phyloP scores from a whole-genome alignment of 2,113 vertebrate species.

The Cromileptes altivelis region DNA sequence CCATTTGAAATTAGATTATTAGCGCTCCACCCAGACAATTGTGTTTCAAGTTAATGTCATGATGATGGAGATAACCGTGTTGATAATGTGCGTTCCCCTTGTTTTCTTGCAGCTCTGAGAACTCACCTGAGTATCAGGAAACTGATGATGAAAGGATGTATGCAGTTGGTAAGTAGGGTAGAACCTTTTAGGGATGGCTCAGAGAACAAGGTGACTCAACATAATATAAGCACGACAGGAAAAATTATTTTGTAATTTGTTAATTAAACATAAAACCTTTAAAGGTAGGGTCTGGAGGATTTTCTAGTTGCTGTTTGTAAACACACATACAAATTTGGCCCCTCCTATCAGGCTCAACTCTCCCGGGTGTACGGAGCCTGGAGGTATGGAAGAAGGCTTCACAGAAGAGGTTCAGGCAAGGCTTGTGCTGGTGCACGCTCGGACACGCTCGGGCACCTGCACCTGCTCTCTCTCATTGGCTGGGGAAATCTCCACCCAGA shows the following conservation, averaged over 20 bases:
- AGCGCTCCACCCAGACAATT: neutral
- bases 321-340: too few relatives aligned
- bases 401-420: too few relatives aligned
- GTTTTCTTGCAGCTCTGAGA: constrained; percentile 25
- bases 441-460: too few relatives aligned
- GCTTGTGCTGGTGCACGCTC: too few relatives aligned
- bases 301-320: too few relatives aligned
- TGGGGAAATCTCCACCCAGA: too few relatives aligned
- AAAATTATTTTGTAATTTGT: too few relatives aligned
- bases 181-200: neutral
- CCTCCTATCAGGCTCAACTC: too few relatives aligned
- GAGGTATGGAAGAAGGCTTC: too few relatives aligned
- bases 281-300: too few relatives aligned
- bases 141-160: neutral
- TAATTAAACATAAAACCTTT: neutral
- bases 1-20: constrained; percentile 22
- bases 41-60: constrained; percentile 16
- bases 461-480: too few relatives aligned
- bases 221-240: neutral
- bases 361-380: too few relatives aligned
- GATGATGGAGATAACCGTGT: constrained; percentile 11
- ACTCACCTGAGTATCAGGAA: neutral
- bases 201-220: neutral
- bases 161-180: constrained; percentile 19
- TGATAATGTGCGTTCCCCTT: neutral